Base-by-base conservation (phyloP, 1,140 invertebrate species). In the Hestina assimilis region DNA sequence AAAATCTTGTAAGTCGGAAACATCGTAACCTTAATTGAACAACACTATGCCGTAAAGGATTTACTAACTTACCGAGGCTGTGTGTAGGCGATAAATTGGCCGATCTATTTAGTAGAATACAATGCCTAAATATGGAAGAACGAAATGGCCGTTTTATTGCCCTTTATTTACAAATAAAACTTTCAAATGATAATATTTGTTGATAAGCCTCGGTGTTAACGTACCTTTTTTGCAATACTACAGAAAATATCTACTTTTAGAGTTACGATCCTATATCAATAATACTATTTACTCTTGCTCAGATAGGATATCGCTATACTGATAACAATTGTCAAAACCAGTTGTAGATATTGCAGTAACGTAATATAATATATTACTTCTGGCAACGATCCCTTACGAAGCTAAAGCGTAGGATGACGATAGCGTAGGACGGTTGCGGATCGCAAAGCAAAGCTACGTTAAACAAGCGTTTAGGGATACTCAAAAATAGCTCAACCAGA, bases 401-500 rank as follows among this genome's bases (percentile, higher is more conserved):
- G n/a, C n/a, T n/a, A n/a, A n/a, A n/a, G 58, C 61, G 62, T 68
- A 38, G 47, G 58, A 48, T 33, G 41, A 38, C 43, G 58, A 48
- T 33, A 35, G 60, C 52, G 63, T 70, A 64, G 58, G 58, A 50
- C 50, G 60, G 56, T 67, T 59, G 65, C 67, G 46, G 55, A 66
- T 67, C 47, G 46, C 50, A 41, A 58, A 47, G 56, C 52, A 54
- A 66, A 66, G 65, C 69, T 73, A 72, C 60, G 66, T 67, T 69
- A 64, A 65, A 72, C 64, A 47, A 71, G 66, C 72, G 56, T 79
- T 79, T 74, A 75, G 73, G 65, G 75, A 77, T 69, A 75, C 67
- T 78, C 72, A 74, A 83, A 82, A 86, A 84, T 81, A 86, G 72
- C 69, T 63, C 72, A 73, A 72, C 66, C 53, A 72, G 64, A 75